A percentile compares a stretch with the other conserved stretches of the same genome.
Evolutionary conservation across 2,797 vertebrate species (phyloP).

Genomic region (Apogon hyalosoma): DNA sequence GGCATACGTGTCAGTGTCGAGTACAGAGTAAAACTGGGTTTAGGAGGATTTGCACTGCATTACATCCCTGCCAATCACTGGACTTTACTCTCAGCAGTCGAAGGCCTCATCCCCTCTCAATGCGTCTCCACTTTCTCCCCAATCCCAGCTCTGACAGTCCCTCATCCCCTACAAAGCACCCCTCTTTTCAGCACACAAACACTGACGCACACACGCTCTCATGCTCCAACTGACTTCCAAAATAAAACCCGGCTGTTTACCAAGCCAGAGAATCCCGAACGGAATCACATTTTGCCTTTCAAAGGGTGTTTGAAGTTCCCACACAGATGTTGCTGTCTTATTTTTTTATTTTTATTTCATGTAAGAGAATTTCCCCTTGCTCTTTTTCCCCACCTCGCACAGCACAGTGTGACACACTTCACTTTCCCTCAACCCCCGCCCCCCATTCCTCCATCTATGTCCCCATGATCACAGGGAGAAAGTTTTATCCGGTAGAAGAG

Average conservation of each 20-base stretch:
- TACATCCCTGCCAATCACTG: conserved; percentile 58
- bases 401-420: conserved; percentile 66
- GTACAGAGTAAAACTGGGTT: conserved; percentile 28
- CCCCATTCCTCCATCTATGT: conserved; percentile 53
- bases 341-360: conserved; percentile 63
- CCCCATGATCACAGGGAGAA: conserved; percentile 71
- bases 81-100: conserved; percentile 43
- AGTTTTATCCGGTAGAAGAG: conserved; percentile 62
- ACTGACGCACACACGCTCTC: conserved; percentile 26
- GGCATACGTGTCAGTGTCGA: background rate
- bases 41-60: conserved; percentile 48
- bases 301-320: conserved; percentile 77
- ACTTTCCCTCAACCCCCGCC: conserved; percentile 31
- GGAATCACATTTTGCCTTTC: conserved; percentile 77
- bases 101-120: conserved; percentile 33
- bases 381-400: conserved; percentile 57
- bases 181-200: conserved; percentile 36
- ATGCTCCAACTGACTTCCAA: conserved; percentile 58
- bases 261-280: conserved; percentile 74
- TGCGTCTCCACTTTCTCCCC: conserved; percentile 21
- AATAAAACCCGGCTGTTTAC: conserved; percentile 75
- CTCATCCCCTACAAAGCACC: conserved; percentile 40
- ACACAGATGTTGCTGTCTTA: conserved; percentile 73
- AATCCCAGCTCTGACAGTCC: conserved; percentile 51
- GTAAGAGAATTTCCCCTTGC: conserved; percentile 55